Base-by-base conservation (phyloP, 2,113 vertebrate species). In the Sylvilagus bachmani region DNA sequence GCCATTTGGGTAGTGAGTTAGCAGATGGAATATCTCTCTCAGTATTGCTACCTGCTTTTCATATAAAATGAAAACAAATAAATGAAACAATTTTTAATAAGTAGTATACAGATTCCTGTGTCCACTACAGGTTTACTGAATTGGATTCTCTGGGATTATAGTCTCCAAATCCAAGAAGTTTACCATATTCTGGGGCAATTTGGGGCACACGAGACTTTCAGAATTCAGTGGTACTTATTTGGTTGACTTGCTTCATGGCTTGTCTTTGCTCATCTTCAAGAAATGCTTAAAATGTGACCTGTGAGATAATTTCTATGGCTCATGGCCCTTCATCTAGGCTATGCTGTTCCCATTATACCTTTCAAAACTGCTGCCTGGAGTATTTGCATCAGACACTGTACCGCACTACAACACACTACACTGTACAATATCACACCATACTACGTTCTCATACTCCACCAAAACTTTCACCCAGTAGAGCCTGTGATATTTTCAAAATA, bases 401-500 rank as follows among this genome's bases (percentile, higher is more conserved):
- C 44, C 44, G 44, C 6, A 44, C 44, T 44, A 44, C 44, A 44
- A 44, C 44, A 66, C 55, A 58, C 55, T 58, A 10, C n/a, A 75
- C 55, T 71, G 53, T 25, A 53, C 71, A 66, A 55, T 21, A 36
- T 16, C 25, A 25, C 1, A 74, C 19, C 44, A 44, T 44, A 44
- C 44, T 44, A 44, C 44, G 0, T 1, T 62, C 58, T 19, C 21
- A 25, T 64, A 27, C 24, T 89, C 36, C 55, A n/a, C 4, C 22
- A 89, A 36, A 53, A 36, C 10, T 27, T 77, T 38, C 21, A 36
- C 38, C 7, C 11, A 93, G 58, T 6, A 44, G 27, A 49, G 13
- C 74, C 24, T 79, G 51, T 85, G 53, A 71, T 85, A 1, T 62
- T 93, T 74, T 33, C n/a, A 94, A 93, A 75, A 6, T 71, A 66